Conservation (phyloP, 92 coral and sea anemone genomes). For the Zoanthus solanderi region DNA sequence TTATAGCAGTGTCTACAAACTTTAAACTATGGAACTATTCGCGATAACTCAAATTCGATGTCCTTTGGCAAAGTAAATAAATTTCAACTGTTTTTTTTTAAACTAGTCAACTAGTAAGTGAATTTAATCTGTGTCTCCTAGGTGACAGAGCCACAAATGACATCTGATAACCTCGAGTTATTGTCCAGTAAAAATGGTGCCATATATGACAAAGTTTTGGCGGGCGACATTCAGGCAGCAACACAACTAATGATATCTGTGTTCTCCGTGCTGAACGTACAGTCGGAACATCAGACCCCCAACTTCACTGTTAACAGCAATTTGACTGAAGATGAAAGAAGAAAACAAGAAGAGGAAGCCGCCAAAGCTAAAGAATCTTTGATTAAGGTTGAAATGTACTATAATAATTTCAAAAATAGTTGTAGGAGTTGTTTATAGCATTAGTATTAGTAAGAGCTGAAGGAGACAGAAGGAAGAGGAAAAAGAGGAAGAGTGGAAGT, state of each 20-base stretch:
- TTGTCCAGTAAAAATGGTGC: conserved; percentile 59
- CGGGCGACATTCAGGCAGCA: conserved; percentile 73
- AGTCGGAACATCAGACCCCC: not conserved
- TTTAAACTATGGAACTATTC: too few relatives aligned
- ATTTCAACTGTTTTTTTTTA: too few relatives aligned
- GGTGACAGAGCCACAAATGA: conserved; percentile 54
- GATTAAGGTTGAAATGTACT: not conserved
- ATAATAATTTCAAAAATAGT: not conserved
- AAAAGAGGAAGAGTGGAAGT: too few relatives aligned
- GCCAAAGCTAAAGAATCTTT: conserved; percentile 9
- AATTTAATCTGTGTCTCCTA: not conserved
- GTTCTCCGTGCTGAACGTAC: conserved; percentile 49
- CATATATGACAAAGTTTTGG: conserved; percentile 66
- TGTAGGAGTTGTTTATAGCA: not conserved
- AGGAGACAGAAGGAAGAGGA: too few relatives aligned
- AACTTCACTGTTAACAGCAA: not conserved
- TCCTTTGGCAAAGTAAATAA: too few relatives aligned
- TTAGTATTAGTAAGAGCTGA: not conserved
- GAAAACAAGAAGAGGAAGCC: not conserved
- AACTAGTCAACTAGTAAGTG: not conserved
- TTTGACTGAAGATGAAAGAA: not conserved
- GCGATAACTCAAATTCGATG: too few relatives aligned
- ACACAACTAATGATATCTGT: conserved; percentile 62
- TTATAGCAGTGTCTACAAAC: too few relatives aligned
- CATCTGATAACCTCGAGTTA: conserved; percentile 32